Conservation (phyloP, 1,140 invertebrate genomes). For the Megathymus violae region DNA sequence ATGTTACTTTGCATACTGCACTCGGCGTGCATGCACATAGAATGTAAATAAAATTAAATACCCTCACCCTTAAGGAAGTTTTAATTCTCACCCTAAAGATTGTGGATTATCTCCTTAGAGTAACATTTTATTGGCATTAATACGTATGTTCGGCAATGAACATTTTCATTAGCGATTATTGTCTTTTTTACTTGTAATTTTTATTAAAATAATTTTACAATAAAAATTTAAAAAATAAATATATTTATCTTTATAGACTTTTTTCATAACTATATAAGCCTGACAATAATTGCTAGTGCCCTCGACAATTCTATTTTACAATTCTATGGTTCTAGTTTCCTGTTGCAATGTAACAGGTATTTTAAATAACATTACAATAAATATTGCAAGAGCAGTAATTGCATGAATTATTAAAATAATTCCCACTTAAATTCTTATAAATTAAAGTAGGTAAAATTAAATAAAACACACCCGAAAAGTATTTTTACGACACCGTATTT, state of each 20-base stretch:
- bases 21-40: conserved; percentile 76
- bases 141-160: conserved; percentile 19
- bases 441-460: conserved; percentile 39
- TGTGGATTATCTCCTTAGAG: conserved; percentile 26
- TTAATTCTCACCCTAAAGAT: conserved; percentile 29
- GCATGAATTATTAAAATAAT: conserved; percentile 35
- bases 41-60: conserved; percentile 45
- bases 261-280: background rate
- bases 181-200: too few species aligned
- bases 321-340: conserved; percentile 1
- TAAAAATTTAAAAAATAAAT: too few species aligned
- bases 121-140: conserved; percentile 34
- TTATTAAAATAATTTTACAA: conserved; percentile 2
- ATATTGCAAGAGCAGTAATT: conserved; percentile 38
- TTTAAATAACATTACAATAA: conserved; percentile 17
- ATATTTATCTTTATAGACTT: too few species aligned
- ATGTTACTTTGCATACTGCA: conserved; percentile 72
- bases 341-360: conserved; percentile 14
- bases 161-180: conserved; percentile 10
- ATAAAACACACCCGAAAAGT: conserved; percentile 27
- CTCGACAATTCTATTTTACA: conserved; percentile 10
- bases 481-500: conserved; percentile 36
- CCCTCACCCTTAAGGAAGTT: conserved; percentile 29
- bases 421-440: conserved; percentile 12
- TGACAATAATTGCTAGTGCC: conserved; percentile 13